Evolutionary conservation across 2,113 vertebrate genomes (phyloP).

Genomic region (Garra rufa): DNA sequence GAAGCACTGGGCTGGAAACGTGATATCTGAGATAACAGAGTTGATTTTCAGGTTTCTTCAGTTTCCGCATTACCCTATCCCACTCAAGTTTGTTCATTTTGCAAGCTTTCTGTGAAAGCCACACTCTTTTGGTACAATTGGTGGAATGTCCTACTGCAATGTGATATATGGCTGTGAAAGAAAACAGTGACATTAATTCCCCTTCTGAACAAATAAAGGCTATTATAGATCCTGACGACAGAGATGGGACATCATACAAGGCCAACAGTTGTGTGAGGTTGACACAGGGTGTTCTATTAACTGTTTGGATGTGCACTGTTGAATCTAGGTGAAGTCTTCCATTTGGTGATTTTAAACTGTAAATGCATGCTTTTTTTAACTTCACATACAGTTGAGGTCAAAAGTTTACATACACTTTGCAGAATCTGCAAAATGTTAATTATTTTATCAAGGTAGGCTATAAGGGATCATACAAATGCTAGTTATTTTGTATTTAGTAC

Average conservation of each 20-base stretch:
- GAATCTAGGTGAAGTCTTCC: not conserved
- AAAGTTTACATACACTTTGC: too few species aligned
- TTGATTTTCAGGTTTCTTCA: constrained; percentile 59
- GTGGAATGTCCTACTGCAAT: not conserved
- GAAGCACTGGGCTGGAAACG: not conserved
- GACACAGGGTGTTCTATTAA: not conserved
- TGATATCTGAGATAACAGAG: constrained; percentile 35
- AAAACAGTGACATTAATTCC: not conserved
- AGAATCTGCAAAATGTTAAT: too few species aligned
- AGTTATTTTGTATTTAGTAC: too few species aligned
- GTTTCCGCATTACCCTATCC: not conserved
- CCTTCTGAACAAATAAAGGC: not conserved
- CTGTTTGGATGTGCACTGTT: not conserved
- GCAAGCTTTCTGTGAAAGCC: not conserved
- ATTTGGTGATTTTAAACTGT: not conserved
- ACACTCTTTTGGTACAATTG: not conserved
- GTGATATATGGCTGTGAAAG: not conserved
- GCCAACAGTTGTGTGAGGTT: not conserved
- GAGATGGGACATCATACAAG: not conserved
- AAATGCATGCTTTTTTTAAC: not conserved
- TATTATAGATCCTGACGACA: not conserved
- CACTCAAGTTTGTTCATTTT: not conserved
- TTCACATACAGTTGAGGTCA: too few species aligned
- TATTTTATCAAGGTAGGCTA: too few species aligned
- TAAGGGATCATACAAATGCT: too few species aligned